These are phyloP conservation scores for Reinhardtius hippoglossoides DNA, from an alignment of 2,113 vertebrate species.

Conservation along the genomic window DNA sequence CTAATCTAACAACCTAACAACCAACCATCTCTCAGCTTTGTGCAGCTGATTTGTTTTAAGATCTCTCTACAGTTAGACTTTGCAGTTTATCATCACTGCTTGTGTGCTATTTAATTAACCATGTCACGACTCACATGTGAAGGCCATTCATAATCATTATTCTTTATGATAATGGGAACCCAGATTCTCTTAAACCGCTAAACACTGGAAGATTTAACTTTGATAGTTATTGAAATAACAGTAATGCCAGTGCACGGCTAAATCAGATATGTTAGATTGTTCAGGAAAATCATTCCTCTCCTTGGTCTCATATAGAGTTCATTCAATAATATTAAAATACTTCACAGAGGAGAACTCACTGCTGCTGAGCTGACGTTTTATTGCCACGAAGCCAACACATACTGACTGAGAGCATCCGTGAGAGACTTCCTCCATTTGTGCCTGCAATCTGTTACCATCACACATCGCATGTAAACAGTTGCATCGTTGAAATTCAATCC, in stretches of 20 bases:
- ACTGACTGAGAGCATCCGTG: slow-evolving; percentile 42
- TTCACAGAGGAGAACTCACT: slow-evolving; percentile 41
- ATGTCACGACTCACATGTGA: background rate
- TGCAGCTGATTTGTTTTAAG: background rate
- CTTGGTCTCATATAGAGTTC: slow-evolving; percentile 3
- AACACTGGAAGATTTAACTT: background rate
- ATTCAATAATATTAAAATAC: slow-evolving; percentile 31
- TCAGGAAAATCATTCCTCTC: slow-evolving; percentile 22
- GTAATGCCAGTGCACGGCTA: slow-evolving; percentile 6
- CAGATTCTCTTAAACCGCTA: background rate
- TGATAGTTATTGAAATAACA: background rate
- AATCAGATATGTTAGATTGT: slow-evolving; percentile 30
- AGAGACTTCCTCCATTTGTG: slow-evolving; percentile 55
- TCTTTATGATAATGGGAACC: background rate
- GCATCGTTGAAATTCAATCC: slow-evolving; percentile 13
- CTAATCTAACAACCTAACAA: background rate
- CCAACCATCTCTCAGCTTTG: background rate
- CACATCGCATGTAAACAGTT: slow-evolving; percentile 63
- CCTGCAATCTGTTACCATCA: slow-evolving; percentile 47
- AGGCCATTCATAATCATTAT: background rate
- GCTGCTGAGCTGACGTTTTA: slow-evolving; percentile 61
- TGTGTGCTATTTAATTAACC: background rate
- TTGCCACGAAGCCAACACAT: background rate
- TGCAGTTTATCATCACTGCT: background rate
- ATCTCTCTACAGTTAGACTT: background rate